Evolutionary conservation across 2,888 invertebrate species (phyloP).

Genomic region (Orthonychiurus folsomi): DNA sequence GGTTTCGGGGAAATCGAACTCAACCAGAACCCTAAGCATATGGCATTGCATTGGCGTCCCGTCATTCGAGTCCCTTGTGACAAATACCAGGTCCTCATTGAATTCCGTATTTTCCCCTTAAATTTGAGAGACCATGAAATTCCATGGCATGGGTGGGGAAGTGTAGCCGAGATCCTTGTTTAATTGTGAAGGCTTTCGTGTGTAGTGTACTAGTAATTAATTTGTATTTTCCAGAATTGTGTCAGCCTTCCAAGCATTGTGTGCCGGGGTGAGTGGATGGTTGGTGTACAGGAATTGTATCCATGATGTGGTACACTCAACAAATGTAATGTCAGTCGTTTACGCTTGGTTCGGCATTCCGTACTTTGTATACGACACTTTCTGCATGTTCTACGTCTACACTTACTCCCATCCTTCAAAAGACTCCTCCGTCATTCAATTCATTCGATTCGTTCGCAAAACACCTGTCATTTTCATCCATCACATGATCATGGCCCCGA

Average conservation of each 20-base stretch:
- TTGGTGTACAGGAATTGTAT: slow-evolving; percentile 59
- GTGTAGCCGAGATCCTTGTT: too few species aligned
- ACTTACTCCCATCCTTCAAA: neutral
- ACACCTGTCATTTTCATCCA: slow-evolving; percentile 65
- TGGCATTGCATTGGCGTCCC: too few species aligned
- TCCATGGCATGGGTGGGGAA: too few species aligned
- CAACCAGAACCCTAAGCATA: slow-evolving; percentile 21
- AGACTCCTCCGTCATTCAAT: slow-evolving; percentile 17
- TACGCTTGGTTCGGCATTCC: slow-evolving; percentile 72
- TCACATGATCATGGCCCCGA: slow-evolving; percentile 64
- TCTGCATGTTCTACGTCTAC: slow-evolving; percentile 65
- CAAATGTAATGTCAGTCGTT: slow-evolving; percentile 63
- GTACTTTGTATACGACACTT: slow-evolving; percentile 59
- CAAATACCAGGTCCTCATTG: too few species aligned
- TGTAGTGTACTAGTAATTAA: too few species aligned
- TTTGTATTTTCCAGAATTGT: slow-evolving; percentile 51
- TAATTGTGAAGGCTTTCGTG: too few species aligned
- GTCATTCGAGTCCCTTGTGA: neutral
- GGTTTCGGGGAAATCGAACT: too few species aligned
- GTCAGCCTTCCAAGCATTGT: slow-evolving; percentile 61
- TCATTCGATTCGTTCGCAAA: slow-evolving; percentile 45
- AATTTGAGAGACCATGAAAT: too few species aligned
- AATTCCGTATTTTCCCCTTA: too few species aligned
- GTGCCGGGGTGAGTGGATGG: slow-evolving; percentile 58
- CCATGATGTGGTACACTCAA: slow-evolving; percentile 57